These are phyloP conservation scores for Prunella fulvescens DNA, from an alignment of 2,113 vertebrate genomes.

Conservation along the genomic window DNA sequence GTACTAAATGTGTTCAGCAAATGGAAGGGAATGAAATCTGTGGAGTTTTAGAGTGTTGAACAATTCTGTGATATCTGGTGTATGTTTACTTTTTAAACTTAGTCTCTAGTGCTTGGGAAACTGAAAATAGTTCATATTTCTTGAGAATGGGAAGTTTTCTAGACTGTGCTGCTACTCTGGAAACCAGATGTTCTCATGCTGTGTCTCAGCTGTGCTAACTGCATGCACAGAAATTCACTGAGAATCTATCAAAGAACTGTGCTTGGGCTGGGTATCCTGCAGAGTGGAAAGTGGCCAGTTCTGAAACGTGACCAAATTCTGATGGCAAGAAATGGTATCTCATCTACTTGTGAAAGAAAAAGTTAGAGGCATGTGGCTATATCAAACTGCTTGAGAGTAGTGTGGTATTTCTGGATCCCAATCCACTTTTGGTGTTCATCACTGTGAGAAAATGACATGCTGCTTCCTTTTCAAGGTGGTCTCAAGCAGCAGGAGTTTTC, in stretches of 20 bases:
- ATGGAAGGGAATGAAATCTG: background rate
- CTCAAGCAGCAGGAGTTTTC: background rate
- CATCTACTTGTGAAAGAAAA: background rate
- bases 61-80: background rate
- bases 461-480: background rate
- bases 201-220: background rate
- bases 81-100: background rate
- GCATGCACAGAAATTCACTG: background rate
- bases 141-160: background rate
- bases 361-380: background rate
- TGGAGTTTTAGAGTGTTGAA: background rate
- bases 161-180: background rate
- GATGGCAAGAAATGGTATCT: background rate
- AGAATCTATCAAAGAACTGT: background rate
- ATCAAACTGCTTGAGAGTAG: background rate
- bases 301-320: background rate
- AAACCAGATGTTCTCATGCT: background rate
- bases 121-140: background rate
- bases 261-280: background rate
- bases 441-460: background rate
- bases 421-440: background rate
- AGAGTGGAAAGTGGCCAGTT: background rate
- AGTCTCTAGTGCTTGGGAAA: background rate
- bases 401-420: background rate
- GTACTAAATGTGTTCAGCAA: background rate